Conservation (phyloP, 2,797 vertebrate genomes). For the Benthosema pterotum region DNA sequence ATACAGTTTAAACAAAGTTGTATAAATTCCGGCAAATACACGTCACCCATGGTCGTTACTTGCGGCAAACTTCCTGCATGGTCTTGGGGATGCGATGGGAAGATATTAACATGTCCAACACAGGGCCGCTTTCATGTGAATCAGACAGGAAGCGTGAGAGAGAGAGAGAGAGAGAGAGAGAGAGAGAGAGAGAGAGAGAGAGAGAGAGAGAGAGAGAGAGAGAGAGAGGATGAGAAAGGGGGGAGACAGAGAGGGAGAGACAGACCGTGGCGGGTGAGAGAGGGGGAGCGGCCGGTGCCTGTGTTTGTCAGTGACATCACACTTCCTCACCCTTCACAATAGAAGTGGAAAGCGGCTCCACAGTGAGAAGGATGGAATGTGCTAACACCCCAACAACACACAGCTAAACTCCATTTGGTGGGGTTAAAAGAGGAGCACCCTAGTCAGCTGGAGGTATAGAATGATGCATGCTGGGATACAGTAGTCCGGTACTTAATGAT, state of each 20-base stretch:
- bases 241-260: too few relatives aligned
- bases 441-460: slow-evolving; percentile 27
- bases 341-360: slow-evolving; percentile 37
- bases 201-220: not conserved
- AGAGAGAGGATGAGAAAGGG: slow-evolving; percentile 3
- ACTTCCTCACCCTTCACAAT: slow-evolving; percentile 63
- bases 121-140: slow-evolving; percentile 25
- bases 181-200: not conserved
- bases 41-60: too few relatives aligned
- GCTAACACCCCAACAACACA: slow-evolving; percentile 52
- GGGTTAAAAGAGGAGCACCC: slow-evolving; percentile 16
- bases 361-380: slow-evolving; percentile 53
- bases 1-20: too few relatives aligned
- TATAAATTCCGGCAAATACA: too few relatives aligned
- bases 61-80: too few relatives aligned
- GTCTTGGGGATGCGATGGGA: slow-evolving; percentile 20
- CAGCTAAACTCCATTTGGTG: slow-evolving; percentile 16
- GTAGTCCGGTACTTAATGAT: too few relatives aligned
- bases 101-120: slow-evolving; percentile 34
- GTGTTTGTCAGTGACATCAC: slow-evolving; percentile 44
- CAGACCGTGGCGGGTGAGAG: not conserved
- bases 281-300: slow-evolving; percentile 20
- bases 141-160: slow-evolving; percentile 19
- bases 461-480: too few relatives aligned
- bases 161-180: not conserved